These are phyloP conservation scores for Hyposmocoma kahamanoa DNA, from an alignment of 1,140 invertebrate genomes.

Conservation along the genomic window DNA sequence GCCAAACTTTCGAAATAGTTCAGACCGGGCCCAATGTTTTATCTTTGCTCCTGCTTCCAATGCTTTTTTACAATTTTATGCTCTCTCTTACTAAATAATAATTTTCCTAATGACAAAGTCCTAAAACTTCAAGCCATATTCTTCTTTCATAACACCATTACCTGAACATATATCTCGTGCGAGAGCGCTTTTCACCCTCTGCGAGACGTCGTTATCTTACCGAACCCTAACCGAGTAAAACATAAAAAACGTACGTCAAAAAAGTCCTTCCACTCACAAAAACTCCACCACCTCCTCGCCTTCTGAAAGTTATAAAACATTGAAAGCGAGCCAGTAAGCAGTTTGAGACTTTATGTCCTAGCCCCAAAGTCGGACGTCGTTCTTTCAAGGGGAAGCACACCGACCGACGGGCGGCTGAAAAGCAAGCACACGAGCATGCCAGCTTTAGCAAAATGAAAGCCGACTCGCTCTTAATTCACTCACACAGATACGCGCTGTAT, in stretches of 20 bases:
- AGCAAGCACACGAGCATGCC: conserved; percentile 67
- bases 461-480: conserved; percentile 72
- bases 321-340: conserved; percentile 38
- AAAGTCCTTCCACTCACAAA: conserved; percentile 70
- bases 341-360: conserved; percentile 39
- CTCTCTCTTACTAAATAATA: no score
- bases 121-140: no score
- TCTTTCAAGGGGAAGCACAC: conserved; percentile 24
- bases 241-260: conserved; percentile 72
- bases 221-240: conserved; percentile 66
- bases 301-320: conserved; percentile 66
- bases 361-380: conserved; percentile 40
- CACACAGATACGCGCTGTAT: conserved; percentile 50
- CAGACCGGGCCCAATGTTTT: no score
- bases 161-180: conserved; percentile 26
- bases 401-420: conserved; percentile 52
- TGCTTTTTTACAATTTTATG: no score
- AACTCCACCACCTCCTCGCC: conserved; percentile 58
- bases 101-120: no score
- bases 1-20: conserved; percentile 47
- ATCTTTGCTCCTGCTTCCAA: no score
- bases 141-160: conserved; percentile 12
- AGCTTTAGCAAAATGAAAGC: conserved; percentile 73
- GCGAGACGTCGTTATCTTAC: conserved; percentile 68
- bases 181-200: conserved; percentile 44